Base-by-base conservation (phyloP, 2,113 vertebrate genomes). In the Caranx melampygus region DNA sequence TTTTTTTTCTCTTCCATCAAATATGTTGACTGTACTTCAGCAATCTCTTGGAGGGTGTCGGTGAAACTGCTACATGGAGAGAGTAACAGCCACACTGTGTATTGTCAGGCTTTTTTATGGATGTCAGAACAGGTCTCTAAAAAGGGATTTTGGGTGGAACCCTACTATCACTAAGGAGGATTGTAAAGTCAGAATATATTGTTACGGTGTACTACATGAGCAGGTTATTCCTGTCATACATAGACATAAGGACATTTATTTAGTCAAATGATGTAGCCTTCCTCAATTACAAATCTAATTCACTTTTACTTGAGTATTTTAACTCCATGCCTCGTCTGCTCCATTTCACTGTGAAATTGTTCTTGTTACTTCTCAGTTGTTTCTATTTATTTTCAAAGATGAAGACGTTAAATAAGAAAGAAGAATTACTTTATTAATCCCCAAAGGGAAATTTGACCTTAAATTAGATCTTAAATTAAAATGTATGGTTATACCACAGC, bases 21-120 rank as follows among this genome's bases (percentile, higher is more conserved):
- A 79, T 74, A 31, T 61, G 67, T 71, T 20, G 15, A 62, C 72
- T 73, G 69, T 75, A 59, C 35, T 75, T 82, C 52, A 75, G 71
- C 79, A 55, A 55, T 82, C 49, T 68, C 45, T 66, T 45, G 60
- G 73, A 84, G 79, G 14, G 45, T 88, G 74, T 73, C 66, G 63
- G 49, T 69, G 51, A 78, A 77, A 72, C 44, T 35, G 78, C 66
- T 57, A 65, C 21, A 74, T 11, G 52, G 31, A 73, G 47, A 59
- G 58, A 62, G 54, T n/a, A 62, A 63, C 69, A 74, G 54, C 67
- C 52, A 47, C 65, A 44, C n/a, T 42, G 67, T 51, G 54, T 61
- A 52, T 55, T 63, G 37, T 49, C 5, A 10, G 61, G 13, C 21
- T 52, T 26, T 26, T 77, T 68, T 75, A 44, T 72, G 47, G 42